These are phyloP conservation scores for Phenganax marumi DNA, from an alignment of 92 coral and sea anemone genomes.

Conservation along the genomic window DNA sequence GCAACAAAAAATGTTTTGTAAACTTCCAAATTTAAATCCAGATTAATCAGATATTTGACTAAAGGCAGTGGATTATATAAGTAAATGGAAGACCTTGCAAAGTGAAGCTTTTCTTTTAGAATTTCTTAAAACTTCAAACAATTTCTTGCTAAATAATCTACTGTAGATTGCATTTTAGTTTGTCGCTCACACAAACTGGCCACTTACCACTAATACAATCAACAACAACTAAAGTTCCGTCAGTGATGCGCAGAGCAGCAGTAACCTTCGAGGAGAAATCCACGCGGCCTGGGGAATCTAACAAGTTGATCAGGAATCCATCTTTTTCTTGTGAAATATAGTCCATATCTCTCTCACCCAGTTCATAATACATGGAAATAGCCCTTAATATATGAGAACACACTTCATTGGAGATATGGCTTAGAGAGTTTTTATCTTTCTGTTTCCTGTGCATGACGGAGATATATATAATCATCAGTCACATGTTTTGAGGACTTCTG, in stretches of 20 bases:
- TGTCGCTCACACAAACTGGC: background rate
- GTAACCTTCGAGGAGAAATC: conserved; percentile 98
- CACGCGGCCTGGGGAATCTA: conserved; percentile 98
- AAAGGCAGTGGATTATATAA: too few species aligned
- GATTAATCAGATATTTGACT: too few species aligned
- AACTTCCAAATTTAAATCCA: too few species aligned
- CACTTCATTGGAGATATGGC: background rate
- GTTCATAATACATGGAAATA: conserved; percentile 88
- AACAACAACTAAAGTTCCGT: conserved; percentile 96
- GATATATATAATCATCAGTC: too few species aligned
- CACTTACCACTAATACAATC: conserved; percentile 94
- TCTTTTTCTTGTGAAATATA: conserved; percentile 60
- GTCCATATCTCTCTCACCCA: conserved; percentile 62
- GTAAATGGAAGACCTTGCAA: too few species aligned
- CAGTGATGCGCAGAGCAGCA: conserved; percentile 97
- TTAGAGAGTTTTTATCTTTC: background rate
- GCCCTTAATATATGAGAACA: conserved; percentile 58
- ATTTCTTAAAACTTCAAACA: too few species aligned
- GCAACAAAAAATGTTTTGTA: too few species aligned
- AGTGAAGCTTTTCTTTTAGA: too few species aligned
- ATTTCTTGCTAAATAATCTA: too few species aligned
- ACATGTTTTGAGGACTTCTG: too few species aligned
- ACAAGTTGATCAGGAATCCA: conserved; percentile 87
- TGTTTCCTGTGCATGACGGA: too few species aligned
- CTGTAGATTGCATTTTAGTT: background rate